Conservation (phyloP, 2,797 vertebrate species). For the Salmo trutta region DNA sequence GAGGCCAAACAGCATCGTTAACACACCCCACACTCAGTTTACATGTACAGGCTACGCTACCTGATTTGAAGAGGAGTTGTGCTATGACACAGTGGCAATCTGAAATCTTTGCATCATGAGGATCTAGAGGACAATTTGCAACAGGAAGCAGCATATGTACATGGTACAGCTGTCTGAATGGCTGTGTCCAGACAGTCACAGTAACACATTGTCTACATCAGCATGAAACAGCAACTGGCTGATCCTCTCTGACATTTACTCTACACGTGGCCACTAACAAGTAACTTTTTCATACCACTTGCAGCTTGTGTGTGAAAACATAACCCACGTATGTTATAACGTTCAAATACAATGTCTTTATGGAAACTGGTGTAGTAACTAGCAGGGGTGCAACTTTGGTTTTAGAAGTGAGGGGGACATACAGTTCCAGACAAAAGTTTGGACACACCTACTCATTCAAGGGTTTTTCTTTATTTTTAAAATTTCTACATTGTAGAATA, state of each 20-base stretch:
- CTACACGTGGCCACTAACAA: slow-evolving; percentile 16
- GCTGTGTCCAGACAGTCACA: slow-evolving; percentile 4
- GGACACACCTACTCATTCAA: too few species aligned
- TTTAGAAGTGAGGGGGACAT: too few species aligned
- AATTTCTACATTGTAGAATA: too few species aligned
- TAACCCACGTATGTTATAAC: too few species aligned
- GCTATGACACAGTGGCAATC: neutral
- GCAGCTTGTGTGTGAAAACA: too few species aligned
- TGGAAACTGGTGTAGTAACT: too few species aligned
- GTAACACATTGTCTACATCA: slow-evolving; percentile 25
- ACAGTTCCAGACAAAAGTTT: too few species aligned
- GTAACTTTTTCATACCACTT: too few species aligned
- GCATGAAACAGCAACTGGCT: slow-evolving; percentile 30
- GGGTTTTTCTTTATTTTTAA: too few species aligned
- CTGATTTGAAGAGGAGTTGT: neutral
- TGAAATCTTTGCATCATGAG: neutral
- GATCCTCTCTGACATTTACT: slow-evolving; percentile 33
- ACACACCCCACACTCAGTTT: neutral
- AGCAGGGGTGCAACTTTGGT: too few species aligned
- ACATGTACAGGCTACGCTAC: too few species aligned
- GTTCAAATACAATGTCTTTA: too few species aligned
- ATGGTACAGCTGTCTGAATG: slow-evolving; percentile 10
- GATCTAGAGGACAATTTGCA: neutral
- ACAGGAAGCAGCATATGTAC: neutral
- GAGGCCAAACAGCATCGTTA: neutral